Conservation (phyloP, 2,888 invertebrate genomes). For the Tortrix viridana region DNA sequence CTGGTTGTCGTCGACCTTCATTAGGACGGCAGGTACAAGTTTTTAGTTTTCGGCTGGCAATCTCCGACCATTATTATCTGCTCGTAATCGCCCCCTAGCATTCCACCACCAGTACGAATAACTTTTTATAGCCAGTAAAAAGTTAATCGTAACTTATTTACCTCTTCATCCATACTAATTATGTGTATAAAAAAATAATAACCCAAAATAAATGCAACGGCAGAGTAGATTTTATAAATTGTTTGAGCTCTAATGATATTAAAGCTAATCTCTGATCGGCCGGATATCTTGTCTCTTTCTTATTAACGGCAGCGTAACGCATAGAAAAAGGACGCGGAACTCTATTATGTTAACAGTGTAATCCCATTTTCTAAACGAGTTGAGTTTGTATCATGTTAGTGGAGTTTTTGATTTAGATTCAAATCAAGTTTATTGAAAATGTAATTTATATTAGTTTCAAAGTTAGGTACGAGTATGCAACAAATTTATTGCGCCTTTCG, state of each 20-base stretch:
- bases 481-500: no score
- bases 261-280: conserved; percentile 2
- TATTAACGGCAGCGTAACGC: background rate
- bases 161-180: conserved; percentile 45
- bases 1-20: conserved; percentile 59
- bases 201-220: conserved; percentile 10
- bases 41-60: conserved; percentile 66
- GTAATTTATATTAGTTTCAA: no score
- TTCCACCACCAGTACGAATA: conserved; percentile 50
- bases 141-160: conserved; percentile 31
- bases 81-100: conserved; percentile 57
- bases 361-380: conserved; percentile 7
- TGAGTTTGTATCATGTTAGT: background rate
- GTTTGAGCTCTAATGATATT: conserved; percentile 17
- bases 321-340: background rate
- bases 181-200: conserved; percentile 32
- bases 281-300: background rate
- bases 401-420: conserved; percentile 3
- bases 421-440: conserved; percentile 1
- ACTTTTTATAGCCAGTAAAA: conserved; percentile 56
- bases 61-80: conserved; percentile 62
- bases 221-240: conserved; percentile 6
- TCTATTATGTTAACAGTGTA: background rate
- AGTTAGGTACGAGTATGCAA: no score
- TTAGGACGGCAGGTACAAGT: conserved; percentile 74